phyloP scores from a whole-genome alignment of 1,140 invertebrate species.

The Delia radicum region DNA sequence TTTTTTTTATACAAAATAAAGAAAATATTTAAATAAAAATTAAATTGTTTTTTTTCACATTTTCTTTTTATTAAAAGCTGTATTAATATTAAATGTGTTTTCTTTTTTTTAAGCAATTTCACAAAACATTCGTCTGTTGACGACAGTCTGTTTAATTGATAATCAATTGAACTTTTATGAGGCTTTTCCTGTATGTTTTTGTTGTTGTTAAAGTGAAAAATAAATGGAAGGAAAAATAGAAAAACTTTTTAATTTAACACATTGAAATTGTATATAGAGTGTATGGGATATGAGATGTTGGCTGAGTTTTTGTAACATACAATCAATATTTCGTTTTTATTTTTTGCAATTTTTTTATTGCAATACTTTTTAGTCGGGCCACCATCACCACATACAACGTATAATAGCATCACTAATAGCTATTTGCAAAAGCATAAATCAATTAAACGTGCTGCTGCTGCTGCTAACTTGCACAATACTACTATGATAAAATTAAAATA shows the following conservation, averaged over 20 bases:
- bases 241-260: constrained; percentile 5
- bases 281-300: not conserved
- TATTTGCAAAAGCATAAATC: constrained; percentile 24
- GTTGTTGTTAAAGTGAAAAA: not conserved
- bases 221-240: not conserved
- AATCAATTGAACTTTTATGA: constrained; percentile 30
- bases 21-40: too few species aligned
- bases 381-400: not conserved
- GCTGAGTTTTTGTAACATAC: not conserved
- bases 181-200: constrained; percentile 21
- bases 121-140: constrained; percentile 9
- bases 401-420: constrained; percentile 20
- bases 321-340: not conserved
- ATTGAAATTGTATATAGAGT: not conserved
- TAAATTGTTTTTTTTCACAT: too few species aligned
- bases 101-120: too few species aligned
- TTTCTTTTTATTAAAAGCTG: too few species aligned
- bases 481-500: not conserved
- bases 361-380: not conserved
- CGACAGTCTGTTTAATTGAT: constrained; percentile 30
- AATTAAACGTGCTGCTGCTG: constrained; percentile 14
- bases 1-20: too few species aligned
- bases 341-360: not conserved
- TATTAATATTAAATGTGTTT: too few species aligned
- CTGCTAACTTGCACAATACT: not conserved